Base-by-base conservation (phyloP, 2,113 vertebrate species). In the Pterocles burchelli region DNA sequence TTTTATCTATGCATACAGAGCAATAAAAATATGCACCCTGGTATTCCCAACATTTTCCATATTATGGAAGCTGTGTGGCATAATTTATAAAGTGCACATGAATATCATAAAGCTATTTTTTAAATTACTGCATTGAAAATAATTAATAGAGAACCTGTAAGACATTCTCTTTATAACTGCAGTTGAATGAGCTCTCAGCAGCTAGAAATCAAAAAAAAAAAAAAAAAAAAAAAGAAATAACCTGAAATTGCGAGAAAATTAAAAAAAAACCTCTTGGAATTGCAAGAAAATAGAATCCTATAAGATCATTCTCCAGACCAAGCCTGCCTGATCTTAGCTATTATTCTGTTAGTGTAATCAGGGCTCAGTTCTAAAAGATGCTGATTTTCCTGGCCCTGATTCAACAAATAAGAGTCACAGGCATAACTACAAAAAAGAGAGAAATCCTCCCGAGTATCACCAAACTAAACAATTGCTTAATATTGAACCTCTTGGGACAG, bases 61-160 rank as follows among this genome's bases (percentile, higher is more conserved):
- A 81, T 76, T 48, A 76, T 52, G 54, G 29, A 95, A 78, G 9
- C 46, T 92, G 34, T 58, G 63, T 94, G 86, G 83, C 54, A 92
- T 87, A 90, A 93, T 90, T 95, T 90, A 92, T 66, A 71, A 62
- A 89, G 67, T 80, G 33, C 49, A 55, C 29, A 83, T 25, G 26
- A 71, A 38, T 48, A 93, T 85, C 75, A 95, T 16, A 83, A 85
- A 95, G n/a, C 22, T 91, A 31, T 89, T 73, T 96, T 93, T 92
- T 43, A 96, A 93, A 96, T 74, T 73, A 86, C 31, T 79, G 46
- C 58, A 67, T 57, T 75, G 68, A 89, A 90, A 90, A 79, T 85
- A 96, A 95, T 90, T 85, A 95, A 85, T 55, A 65, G 70, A 73
- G 62, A 89, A 88, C 45, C 76, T 67, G 7, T 88, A 95, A 94